Evolutionary conservation across 2,888 invertebrate species (phyloP).

Genomic region (Parthenolecanium corni): DNA sequence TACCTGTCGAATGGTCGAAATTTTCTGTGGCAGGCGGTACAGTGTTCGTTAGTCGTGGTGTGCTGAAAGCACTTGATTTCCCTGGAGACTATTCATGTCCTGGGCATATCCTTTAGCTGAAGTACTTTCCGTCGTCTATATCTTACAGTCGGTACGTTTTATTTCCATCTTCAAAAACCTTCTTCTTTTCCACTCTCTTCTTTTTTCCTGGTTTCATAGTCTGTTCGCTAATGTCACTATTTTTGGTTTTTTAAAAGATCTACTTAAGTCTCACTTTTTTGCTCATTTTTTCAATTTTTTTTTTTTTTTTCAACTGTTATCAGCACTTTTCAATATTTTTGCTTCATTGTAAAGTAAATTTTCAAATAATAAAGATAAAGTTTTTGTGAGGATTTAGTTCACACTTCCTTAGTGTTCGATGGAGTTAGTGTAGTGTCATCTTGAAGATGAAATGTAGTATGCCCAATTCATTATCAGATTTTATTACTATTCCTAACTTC

Average conservation of each 20-base stretch:
- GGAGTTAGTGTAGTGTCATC: too few species aligned
- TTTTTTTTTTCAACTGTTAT: too few species aligned
- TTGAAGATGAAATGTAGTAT: too few species aligned
- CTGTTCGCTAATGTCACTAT: constrained; percentile 22
- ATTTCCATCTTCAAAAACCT: constrained; percentile 18
- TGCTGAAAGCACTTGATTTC: constrained; percentile 30
- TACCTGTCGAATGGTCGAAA: constrained; percentile 20
- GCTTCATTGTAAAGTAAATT: too few species aligned
- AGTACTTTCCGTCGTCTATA: constrained; percentile 17
- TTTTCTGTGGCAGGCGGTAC: constrained; percentile 19
- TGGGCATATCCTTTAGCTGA: constrained; percentile 24
- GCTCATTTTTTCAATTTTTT: too few species aligned
- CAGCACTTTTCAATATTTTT: too few species aligned
- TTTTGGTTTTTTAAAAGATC: constrained; percentile 17
- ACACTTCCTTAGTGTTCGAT: too few species aligned
- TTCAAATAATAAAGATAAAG: too few species aligned
- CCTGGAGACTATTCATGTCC: constrained; percentile 31
- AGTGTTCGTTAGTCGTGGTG: constrained; percentile 21
- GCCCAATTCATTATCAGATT: too few species aligned
- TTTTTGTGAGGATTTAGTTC: too few species aligned
- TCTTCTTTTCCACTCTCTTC: background rate
- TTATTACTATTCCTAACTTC: too few species aligned
- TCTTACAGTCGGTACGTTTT: constrained; percentile 15
- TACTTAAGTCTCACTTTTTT: too few species aligned
- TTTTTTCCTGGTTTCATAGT: constrained; percentile 8